A percentile compares a stretch with the other conserved stretches of the same genome.
Evolutionary conservation across 2,797 vertebrate genomes (phyloP).

Genomic region (Acanthurus tractus): DNA sequence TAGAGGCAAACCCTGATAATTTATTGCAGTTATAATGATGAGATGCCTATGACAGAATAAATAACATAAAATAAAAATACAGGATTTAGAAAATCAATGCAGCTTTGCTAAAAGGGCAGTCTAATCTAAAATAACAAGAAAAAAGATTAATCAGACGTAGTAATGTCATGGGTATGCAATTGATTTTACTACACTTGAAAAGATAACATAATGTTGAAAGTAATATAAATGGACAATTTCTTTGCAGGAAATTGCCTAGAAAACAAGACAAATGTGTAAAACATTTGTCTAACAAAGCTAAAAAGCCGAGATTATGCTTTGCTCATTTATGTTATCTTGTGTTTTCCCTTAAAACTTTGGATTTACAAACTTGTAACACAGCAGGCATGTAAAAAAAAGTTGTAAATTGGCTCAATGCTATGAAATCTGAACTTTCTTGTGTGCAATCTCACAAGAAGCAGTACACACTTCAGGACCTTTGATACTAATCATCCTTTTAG

Average conservation of each 20-base stretch:
- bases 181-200: slow-evolving; percentile 26
- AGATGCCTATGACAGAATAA: slow-evolving; percentile 90
- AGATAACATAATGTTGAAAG: slow-evolving; percentile 41
- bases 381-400: slow-evolving; percentile 11
- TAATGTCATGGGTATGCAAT: slow-evolving; percentile 21
- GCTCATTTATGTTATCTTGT: slow-evolving; percentile 23
- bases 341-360: slow-evolving; percentile 13
- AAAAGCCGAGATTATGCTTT: slow-evolving; percentile 20
- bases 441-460: slow-evolving; percentile 39
- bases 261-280: slow-evolving; percentile 21
- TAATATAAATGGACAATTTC: slow-evolving; percentile 38
- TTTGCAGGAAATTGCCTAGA: slow-evolving; percentile 29
- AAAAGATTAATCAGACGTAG: slow-evolving; percentile 22
- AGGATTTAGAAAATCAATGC: slow-evolving; percentile 76
- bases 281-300: slow-evolving; percentile 18
- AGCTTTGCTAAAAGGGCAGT: slow-evolving; percentile 92
- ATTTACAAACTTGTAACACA: slow-evolving; percentile 18
- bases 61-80: slow-evolving; percentile 79
- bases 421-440: slow-evolving; percentile 22
- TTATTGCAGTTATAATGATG: slow-evolving; percentile 93
- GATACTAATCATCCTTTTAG: slow-evolving; percentile 89
- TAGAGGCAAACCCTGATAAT: slow-evolving; percentile 90
- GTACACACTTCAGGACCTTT: slow-evolving; percentile 26
- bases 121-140: slow-evolving; percentile 45
- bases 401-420: slow-evolving; percentile 14